Evolutionary conservation across 1,140 invertebrate species (phyloP), one percentile per base, ranked within the genome.

Genomic region (Anastrepha ludens): DNA sequence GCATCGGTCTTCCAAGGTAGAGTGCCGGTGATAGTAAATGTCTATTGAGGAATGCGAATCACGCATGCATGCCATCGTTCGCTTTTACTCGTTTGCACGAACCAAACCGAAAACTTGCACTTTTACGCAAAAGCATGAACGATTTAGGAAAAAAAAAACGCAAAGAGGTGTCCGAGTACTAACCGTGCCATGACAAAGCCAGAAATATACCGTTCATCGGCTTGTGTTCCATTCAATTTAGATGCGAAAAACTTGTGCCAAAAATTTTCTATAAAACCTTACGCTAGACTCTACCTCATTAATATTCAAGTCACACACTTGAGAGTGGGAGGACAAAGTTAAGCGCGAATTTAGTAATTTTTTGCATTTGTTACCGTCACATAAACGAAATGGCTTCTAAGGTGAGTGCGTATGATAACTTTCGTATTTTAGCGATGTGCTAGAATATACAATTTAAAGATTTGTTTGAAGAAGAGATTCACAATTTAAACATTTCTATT

Each of bases 181-280:
- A 67, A 6, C 39, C 20, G 15, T 62, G 60, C 15, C 4, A 62
- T 62, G 60, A 4, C 60, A 9, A 62, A 62, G 5, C 4, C 60
- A 62, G n/a, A 9, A 62, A 62, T 13, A 62, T 78, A 78, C 47
- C 74, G 47, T 55, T 78, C 44, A 78, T 15, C 47, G 44, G 74
- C 44, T 39, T 50, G n/a, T 65, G 29, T 65, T 65, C 20, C 20
- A 39, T 70, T 70, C 41, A 39, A 44, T 44, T 6, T 2, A 29
- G 29, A 9, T 78, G 70, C 15, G 17, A 11, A 41, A 15, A 55
- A 55, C n/a, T 81, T 81, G 50, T 0, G 74, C 60, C 60, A 62
- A 62, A 29, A 88, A 90, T 87, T 90, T 89, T 89, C 90, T 92
- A 92, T 92, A 92, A 91, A 92, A 91, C 91, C 91, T 89, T 91